phyloP scores from a whole-genome alignment of 2,888 invertebrate species.

The Miltochrista miniata region DNA sequence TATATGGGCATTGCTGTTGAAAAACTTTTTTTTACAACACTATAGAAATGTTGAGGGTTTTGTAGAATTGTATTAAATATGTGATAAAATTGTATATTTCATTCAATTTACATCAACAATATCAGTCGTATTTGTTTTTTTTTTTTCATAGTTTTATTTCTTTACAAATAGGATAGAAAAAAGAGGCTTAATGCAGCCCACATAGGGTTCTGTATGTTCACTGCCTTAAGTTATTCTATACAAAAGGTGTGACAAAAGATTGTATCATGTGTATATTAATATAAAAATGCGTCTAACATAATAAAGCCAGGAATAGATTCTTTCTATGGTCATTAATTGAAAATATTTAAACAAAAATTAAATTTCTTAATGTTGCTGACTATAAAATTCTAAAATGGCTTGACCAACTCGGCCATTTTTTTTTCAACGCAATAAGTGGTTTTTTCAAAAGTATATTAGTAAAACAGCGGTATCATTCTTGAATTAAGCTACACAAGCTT shows the following conservation, averaged over 20 bases:
- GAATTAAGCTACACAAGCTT: no score
- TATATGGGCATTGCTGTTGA: no score
- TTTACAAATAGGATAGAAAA: background rate
- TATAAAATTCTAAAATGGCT: no score
- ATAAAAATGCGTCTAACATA: background rate
- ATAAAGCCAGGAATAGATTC: background rate
- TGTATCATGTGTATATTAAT: background rate
- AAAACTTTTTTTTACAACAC: background rate
- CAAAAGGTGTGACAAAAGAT: conserved; percentile 1
- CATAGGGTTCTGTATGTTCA: background rate
- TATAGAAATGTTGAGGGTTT: background rate
- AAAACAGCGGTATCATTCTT: no score
- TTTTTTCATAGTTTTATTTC: background rate
- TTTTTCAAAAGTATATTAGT: no score
- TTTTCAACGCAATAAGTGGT: no score
- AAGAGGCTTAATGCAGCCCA: background rate
- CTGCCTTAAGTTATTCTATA: background rate
- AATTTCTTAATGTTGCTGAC: no score
- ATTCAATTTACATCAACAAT: background rate
- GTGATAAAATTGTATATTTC: background rate
- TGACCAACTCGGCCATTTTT: no score
- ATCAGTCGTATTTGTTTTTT: background rate
- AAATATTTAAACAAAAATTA: no score
- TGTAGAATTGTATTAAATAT: background rate
- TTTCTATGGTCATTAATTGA: background rate